A percentile compares a stretch with the other conserved stretches of the same genome.
Evolutionary conservation across 2,888 invertebrate genomes (phyloP).

Genomic region (Ichneumoninae sp.): DNA sequence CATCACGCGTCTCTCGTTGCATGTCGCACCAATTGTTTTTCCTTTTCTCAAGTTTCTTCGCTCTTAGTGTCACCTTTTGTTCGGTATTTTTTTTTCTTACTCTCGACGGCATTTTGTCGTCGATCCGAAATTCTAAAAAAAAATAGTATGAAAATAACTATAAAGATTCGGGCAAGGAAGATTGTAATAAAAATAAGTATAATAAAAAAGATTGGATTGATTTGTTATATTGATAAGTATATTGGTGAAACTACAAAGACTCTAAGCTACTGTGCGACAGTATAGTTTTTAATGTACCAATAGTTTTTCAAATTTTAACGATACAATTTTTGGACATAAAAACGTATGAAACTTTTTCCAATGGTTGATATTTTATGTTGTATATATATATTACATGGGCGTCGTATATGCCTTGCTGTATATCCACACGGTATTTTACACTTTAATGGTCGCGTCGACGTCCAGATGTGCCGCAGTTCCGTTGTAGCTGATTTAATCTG

Average conservation of each 20-base stretch:
- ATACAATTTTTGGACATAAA: not conserved
- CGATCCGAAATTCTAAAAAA: not conserved
- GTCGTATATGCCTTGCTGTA: not conserved
- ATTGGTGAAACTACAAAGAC: not conserved
- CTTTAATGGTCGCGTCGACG: not conserved
- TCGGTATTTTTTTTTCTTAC: not conserved
- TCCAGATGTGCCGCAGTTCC: not conserved
- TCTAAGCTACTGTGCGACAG: not conserved
- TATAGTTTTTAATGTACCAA: not conserved
- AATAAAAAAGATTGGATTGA: not conserved
- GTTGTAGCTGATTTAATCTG: not conserved
- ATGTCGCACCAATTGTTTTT: not conserved
- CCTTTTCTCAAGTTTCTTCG: slow-evolving; percentile 5
- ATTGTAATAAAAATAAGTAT: too few relatives aligned
- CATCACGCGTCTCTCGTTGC: not conserved
- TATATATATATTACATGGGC: not conserved
- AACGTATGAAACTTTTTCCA: not conserved
- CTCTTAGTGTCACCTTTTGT: not conserved
- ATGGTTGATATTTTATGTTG: not conserved
- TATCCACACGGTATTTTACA: not conserved
- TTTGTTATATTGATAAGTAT: not conserved
- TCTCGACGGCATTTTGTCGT: not conserved
- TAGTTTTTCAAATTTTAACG: not conserved
- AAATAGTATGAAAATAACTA: not conserved
- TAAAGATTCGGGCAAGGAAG: too few relatives aligned